These are phyloP conservation scores for Lophius piscatorius DNA, from an alignment of 2,113 vertebrate genomes.

Conservation along the genomic window DNA sequence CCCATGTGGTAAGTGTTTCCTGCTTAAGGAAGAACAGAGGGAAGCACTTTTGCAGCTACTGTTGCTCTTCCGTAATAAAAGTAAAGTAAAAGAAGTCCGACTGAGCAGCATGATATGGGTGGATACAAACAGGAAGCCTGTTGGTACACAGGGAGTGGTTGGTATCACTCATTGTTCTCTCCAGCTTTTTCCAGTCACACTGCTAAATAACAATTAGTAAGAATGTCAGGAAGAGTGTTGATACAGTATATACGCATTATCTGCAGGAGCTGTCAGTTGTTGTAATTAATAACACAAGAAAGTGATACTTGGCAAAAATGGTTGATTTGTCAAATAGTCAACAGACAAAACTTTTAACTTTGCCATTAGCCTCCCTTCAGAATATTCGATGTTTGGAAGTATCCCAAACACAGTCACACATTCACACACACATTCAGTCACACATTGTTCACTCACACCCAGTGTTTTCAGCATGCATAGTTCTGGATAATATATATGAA, in stretches of 20 bases:
- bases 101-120: neutral
- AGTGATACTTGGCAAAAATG: too few relatives aligned
- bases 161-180: neutral
- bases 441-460: too few relatives aligned
- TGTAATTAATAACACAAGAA: too few relatives aligned
- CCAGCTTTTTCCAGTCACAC: conserved; percentile 33
- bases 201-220: neutral
- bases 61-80: neutral
- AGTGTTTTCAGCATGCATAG: too few relatives aligned
- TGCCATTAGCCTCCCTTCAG: too few relatives aligned
- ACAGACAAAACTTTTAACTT: too few relatives aligned
- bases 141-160: neutral
- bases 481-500: too few relatives aligned
- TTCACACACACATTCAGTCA: too few relatives aligned
- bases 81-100: conserved; percentile 12
- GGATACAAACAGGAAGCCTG: conserved; percentile 25
- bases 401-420: too few relatives aligned
- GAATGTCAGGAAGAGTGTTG: neutral
- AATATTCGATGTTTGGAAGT: too few relatives aligned
- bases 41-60: conserved; percentile 12
- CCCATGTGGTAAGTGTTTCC: conserved; percentile 84
- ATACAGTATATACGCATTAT: neutral
- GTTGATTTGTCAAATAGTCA: too few relatives aligned
- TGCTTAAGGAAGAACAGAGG: conserved; percentile 2
- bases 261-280: too few relatives aligned